Evolutionary conservation across 2,797 vertebrate genomes (phyloP).

Genomic region (Myotis planiceps): DNA sequence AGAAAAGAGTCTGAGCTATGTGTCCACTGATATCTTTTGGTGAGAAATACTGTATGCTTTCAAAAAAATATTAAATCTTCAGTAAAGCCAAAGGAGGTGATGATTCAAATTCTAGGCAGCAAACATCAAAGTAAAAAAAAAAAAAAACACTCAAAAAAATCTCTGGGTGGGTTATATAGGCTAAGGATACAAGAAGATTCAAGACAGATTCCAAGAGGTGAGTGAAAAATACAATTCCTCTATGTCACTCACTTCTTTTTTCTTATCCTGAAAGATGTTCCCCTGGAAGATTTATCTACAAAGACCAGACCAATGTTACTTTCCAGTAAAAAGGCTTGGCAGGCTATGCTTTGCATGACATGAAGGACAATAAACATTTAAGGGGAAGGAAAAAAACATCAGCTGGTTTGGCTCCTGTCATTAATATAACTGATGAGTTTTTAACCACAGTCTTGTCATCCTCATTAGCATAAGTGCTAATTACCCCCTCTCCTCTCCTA

Average conservation of each 20-base stretch:
- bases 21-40: not conserved
- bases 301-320: not conserved
- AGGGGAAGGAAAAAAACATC: not conserved
- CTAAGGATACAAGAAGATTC: not conserved
- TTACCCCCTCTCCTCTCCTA: not conserved
- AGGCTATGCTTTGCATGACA: not conserved
- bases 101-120: not conserved
- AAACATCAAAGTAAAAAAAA: not conserved
- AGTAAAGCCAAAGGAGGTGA: not conserved
- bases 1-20: not conserved
- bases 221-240: not conserved
- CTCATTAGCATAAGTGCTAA: conserved; percentile 36
- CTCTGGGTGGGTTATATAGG: not conserved
- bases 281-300: not conserved
- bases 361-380: not conserved
- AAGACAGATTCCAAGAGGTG: not conserved
- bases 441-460: not conserved
- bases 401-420: not conserved
- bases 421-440: not conserved
- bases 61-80: not conserved
- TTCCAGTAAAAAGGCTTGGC: not conserved
- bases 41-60: not conserved
- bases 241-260: not conserved
- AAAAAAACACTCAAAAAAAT: not conserved
- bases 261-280: not conserved